Evolutionary conservation across 37 sponge, comb jelly and placozoan species (phyloP).

Genomic region (Hexactinellida sp.): DNA sequence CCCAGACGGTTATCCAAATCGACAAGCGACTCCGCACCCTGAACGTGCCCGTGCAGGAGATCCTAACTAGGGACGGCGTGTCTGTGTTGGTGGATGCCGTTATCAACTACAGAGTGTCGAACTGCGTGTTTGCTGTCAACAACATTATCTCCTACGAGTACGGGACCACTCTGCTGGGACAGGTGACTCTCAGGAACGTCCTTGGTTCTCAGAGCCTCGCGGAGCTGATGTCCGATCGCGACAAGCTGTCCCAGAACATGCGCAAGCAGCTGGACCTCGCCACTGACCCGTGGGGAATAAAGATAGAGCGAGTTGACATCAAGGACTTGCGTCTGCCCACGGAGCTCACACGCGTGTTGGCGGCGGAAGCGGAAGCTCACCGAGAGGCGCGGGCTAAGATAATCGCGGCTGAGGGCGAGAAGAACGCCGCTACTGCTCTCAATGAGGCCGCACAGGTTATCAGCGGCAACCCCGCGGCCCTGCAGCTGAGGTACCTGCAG

Average conservation of each 20-base stretch:
- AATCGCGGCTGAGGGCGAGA: slow-evolving; percentile 89
- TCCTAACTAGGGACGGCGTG: slow-evolving; percentile 85
- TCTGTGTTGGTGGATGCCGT: slow-evolving; percentile 88
- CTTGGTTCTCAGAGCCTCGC: slow-evolving; percentile 78
- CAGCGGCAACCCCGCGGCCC: slow-evolving; percentile 65
- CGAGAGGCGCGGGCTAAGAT: slow-evolving; percentile 93
- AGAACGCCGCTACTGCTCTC: slow-evolving; percentile 78
- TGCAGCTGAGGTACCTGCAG: slow-evolving; percentile 96
- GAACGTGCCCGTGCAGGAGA: slow-evolving; percentile 30
- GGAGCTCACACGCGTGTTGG: slow-evolving; percentile 85
- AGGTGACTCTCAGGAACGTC: slow-evolving; percentile 85
- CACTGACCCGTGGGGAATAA: slow-evolving; percentile 94
- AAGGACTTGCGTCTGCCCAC: slow-evolving; percentile 90
- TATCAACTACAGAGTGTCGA: slow-evolving; percentile 60
- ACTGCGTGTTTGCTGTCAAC: slow-evolving; percentile 59
- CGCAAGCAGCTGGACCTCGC: slow-evolving; percentile 64
- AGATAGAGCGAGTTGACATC: slow-evolving; percentile 83
- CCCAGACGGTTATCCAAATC: neutral
- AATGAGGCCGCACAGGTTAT: slow-evolving; percentile 95
- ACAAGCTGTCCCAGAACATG: slow-evolving; percentile 50
- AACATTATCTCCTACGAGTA: slow-evolving; percentile 45
- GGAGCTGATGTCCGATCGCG: slow-evolving; percentile 62
- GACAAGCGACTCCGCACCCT: slow-evolving; percentile 9
- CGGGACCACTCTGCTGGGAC: slow-evolving; percentile 78
- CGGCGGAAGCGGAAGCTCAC: slow-evolving; percentile 93